A percentile compares a stretch with the other conserved stretches of the same genome.
These are phyloP conservation scores for Colletes collaris DNA, from an alignment of 2,888 invertebrate species.

Conservation along the genomic window DNA sequence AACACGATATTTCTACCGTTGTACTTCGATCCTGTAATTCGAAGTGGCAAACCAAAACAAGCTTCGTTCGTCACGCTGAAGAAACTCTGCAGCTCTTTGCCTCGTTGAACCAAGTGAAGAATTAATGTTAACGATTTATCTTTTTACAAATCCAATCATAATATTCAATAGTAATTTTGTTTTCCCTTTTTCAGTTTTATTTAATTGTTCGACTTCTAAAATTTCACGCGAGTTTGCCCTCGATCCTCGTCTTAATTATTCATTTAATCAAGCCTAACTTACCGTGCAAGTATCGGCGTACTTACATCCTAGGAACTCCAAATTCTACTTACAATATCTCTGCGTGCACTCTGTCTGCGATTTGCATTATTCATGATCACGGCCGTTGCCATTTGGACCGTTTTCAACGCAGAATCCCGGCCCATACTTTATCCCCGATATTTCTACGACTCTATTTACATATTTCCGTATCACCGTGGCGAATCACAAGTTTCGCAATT, in stretches of 20 bases:
- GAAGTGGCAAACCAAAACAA: constrained; percentile 60
- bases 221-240: too few species aligned
- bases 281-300: neutral
- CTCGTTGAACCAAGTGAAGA: constrained; percentile 10
- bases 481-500: constrained; percentile 38
- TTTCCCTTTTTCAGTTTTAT: too few species aligned
- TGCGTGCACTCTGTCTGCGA: constrained; percentile 25
- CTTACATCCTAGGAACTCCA: constrained; percentile 7
- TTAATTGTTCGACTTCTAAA: too few species aligned
- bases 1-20: constrained; percentile 73
- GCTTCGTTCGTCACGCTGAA: constrained; percentile 56
- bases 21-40: constrained; percentile 61
- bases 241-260: neutral
- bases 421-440: constrained; percentile 40
- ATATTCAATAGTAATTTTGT: too few species aligned
- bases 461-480: constrained; percentile 47
- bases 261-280: constrained; percentile 1
- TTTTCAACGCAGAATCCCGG: constrained; percentile 51
- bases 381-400: constrained; percentile 56
- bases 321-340: constrained; percentile 45
- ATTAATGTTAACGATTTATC: constrained; percentile 2
- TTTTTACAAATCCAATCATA: too few species aligned
- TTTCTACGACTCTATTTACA: constrained; percentile 55
- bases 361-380: constrained; percentile 61
- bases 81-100: constrained; percentile 16